Base-by-base conservation (phyloP, 2,888 invertebrate species). In the Hypomecis punctinalis region DNA sequence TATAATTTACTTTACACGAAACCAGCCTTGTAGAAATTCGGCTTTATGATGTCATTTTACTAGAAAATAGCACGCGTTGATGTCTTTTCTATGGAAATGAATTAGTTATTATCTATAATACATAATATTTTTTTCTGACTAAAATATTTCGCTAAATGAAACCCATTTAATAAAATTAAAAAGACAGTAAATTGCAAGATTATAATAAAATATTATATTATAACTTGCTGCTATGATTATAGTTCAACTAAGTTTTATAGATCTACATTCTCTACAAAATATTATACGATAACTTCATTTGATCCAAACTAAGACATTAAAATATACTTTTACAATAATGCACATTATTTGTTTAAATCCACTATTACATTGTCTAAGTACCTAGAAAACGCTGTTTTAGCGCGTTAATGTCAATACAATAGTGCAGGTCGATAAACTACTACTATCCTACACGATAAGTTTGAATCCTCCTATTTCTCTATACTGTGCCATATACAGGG, bases 51-150 rank as follows among this genome's bases (percentile, higher is more conserved):
- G 36, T 51, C 37, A 51, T 37, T 39, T 37, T 37, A 51, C 49
- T 9, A 3, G 23, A 43, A 51, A 53, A 58, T n/a, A 13, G 47
- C 40, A 55, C 66, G 45, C 62, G 62, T 66, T 56, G 62, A 66
- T 59, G 55, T 66, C 66, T 66, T 66, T 59, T 66, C 23, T 62
- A 62, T 48, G 36, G 43, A 63, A 47, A 47, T 36, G 13, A 37
- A 23, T 43, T 36, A 40, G 10, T 36, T 13, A 55, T 5, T n/a
- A 36, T 3, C 3, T 40, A 58, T 42, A 39, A 40, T 13, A 35
- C 9, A 23, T 59, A 43, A 10, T n/a, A n/a, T 47, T 8, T 36
- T 49, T 36, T 49, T 36, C 35, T 35, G 7, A 35, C n/a, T 48
- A 6, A 36, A 49, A 37, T 5, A 0, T 35, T 10, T 35, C 5